Evolutionary conservation across 1,140 invertebrate species (phyloP), one percentile per base, ranked within the genome.

Genomic region (Brachionus asplanchnoidis): DNA sequence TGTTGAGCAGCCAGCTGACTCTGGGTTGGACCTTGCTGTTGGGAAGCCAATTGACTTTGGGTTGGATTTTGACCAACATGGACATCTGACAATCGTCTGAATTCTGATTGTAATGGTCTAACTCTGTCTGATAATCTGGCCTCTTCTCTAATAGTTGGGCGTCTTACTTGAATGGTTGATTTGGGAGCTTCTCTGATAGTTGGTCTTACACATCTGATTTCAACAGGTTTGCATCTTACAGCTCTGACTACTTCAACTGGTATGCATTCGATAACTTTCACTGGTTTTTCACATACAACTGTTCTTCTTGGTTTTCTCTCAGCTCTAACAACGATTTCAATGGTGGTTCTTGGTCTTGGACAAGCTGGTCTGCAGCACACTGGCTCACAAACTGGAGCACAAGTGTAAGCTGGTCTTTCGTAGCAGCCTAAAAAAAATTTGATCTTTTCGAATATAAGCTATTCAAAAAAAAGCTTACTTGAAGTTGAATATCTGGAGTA

Each of bases 241-340:
- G 36, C 68, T 73, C 36, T 42, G 40, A 73, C 17, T 17, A 73
- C 68, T 73, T 73, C 68, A 6, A 73, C 66, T 68, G 66, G 66
- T 36, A 26, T 40, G 26, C 66, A 68, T 12, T 68, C 66, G 17
- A 68, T 28, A 68, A 68, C 32, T 68, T 68, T 40, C 5, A 68
- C 68, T 42, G 68, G 68, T 73, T 20, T 73, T 73, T 73, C 68
- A 11, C 28, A 73, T 17, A 40, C 12, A 44, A 73, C 40, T 9
- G 36, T 42, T 73, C 68, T 73, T 73, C 68, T 73, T 73, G 28
- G 68, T 42, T 42, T 73, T 73, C 68, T 73, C 23, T 73, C 68
- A 44, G 66, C 26, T 68, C 40, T 73, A 6, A 73, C 68, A 42
- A 73, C 68, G 17, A 73, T 40, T 73, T 73, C 68, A 42, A 73